phyloP scores from a whole-genome alignment of 2,888 invertebrate genomes.

The Cryptocephalus primarius region DNA sequence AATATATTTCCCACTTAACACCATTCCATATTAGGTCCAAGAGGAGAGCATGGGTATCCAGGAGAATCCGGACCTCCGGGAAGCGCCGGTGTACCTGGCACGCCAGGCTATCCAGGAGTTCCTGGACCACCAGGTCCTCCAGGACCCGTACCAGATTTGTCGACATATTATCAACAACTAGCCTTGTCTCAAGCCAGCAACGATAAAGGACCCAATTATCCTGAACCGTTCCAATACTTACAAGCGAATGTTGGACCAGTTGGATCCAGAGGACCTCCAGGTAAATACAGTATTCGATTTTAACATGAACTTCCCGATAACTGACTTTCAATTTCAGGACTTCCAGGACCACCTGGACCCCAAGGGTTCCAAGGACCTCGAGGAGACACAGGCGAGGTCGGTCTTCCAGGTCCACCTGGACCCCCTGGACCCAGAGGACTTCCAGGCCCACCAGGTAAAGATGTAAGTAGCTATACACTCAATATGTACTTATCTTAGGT shows the following conservation, averaged over 20 bases:
- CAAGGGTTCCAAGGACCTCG: slow-evolving; percentile 76
- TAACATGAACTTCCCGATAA: slow-evolving; percentile 54
- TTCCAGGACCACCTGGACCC: slow-evolving; percentile 49
- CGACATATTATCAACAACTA: slow-evolving; percentile 65
- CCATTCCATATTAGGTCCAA: slow-evolving; percentile 25
- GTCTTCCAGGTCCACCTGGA: slow-evolving; percentile 52
- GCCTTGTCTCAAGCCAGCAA: slow-evolving; percentile 56
- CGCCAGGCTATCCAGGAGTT: slow-evolving; percentile 51
- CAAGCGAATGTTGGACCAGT: slow-evolving; percentile 71
- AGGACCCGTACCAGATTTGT: slow-evolving; percentile 62
- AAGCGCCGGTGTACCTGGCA: slow-evolving; percentile 48
- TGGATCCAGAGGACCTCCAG: slow-evolving; percentile 66
- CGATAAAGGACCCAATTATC: slow-evolving; percentile 56
- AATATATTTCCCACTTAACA: neutral
- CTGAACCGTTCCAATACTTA: slow-evolving; percentile 60
- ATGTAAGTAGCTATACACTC: slow-evolving; percentile 42
- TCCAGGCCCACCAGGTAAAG: slow-evolving; percentile 63
- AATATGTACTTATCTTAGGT: neutral
- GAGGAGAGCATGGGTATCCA: slow-evolving; percentile 42
- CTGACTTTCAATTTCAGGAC: slow-evolving; percentile 38
- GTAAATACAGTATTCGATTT: slow-evolving; percentile 4
- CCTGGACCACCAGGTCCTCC: slow-evolving; percentile 52
- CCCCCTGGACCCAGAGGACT: slow-evolving; percentile 51
- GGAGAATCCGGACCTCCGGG: slow-evolving; percentile 51
- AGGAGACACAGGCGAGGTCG: slow-evolving; percentile 70